A percentile compares a stretch with the other conserved stretches of the same genome.
phyloP scores from a whole-genome alignment of 1,140 invertebrate species.

The Homalodisca vitripennis region DNA sequence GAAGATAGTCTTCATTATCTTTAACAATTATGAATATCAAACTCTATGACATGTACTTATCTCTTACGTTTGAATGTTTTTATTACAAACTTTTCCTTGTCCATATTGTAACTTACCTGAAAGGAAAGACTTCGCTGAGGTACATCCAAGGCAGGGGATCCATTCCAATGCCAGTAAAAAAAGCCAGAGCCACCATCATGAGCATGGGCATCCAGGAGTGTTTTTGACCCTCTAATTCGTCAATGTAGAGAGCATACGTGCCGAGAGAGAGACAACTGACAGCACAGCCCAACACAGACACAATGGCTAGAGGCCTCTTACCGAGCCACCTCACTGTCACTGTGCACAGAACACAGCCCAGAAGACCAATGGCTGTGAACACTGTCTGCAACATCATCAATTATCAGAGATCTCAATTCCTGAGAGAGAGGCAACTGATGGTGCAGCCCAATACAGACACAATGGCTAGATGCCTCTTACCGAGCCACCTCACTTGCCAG shows the following conservation, averaged over 20 bases:
- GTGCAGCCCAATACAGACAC: conserved; percentile 43
- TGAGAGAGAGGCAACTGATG: conserved; percentile 33
- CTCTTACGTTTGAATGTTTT: no score
- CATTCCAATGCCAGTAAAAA: conserved; percentile 37
- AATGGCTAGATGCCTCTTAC: conserved; percentile 46
- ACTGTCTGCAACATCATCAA: conserved; percentile 34
- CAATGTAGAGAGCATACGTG: conserved; percentile 15
- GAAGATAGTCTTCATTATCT: no score
- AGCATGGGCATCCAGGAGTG: conserved; percentile 36
- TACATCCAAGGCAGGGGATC: conserved; percentile 41
- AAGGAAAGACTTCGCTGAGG: conserved; percentile 39
- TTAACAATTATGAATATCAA: no score
- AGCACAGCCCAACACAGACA: conserved; percentile 42
- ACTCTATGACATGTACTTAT: no score
- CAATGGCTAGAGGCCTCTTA: conserved; percentile 44
- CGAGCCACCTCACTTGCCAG: conserved; percentile 31
- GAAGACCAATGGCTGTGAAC: conserved; percentile 33
- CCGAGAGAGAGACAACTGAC: conserved; percentile 35
- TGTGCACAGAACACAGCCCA: conserved; percentile 34
- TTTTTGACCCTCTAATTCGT: background rate
- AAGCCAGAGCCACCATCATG: conserved; percentile 37
- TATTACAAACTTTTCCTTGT: no score
- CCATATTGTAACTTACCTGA: conserved; percentile 39
- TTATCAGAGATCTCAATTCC: no score
- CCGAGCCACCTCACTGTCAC: conserved; percentile 38